Evolutionary conservation across 2,888 invertebrate species (phyloP).

Genomic region (Hoplodrina ambigua): DNA sequence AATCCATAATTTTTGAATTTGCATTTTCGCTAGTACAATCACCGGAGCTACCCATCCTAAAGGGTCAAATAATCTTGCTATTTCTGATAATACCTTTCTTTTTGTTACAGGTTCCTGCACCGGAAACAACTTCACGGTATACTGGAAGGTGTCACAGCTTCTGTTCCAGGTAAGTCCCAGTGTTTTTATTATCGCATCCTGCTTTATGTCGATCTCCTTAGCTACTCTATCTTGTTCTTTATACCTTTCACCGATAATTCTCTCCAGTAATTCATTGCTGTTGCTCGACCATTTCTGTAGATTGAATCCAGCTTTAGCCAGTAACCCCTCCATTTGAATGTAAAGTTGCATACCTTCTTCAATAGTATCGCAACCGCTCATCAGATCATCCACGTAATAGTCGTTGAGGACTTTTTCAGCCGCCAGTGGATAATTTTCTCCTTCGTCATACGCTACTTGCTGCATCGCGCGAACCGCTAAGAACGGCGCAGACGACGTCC

Average conservation of each 20-base stretch:
- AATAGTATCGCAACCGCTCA: background rate
- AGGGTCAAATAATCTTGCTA: background rate
- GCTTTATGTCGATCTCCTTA: background rate
- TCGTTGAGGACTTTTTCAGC: background rate
- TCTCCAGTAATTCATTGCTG: background rate
- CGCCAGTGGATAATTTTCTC: background rate
- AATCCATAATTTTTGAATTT: background rate
- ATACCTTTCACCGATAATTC: background rate
- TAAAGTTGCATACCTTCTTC: background rate
- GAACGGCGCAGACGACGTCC: background rate
- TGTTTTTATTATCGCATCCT: background rate
- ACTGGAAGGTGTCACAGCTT: background rate
- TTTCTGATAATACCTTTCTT: background rate
- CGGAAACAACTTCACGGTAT: background rate
- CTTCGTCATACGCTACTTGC: background rate
- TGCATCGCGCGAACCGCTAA: background rate
- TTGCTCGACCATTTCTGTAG: conserved; percentile 1
- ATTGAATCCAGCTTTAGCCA: background rate
- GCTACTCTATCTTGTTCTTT: background rate
- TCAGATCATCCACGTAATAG: background rate
- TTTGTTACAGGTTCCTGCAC: background rate
- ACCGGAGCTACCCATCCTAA: background rate
- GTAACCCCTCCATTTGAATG: background rate
- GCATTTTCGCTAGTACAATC: background rate
- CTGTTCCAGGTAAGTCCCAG: conserved; percentile 6